These are phyloP conservation scores for Epistrophella euchroma DNA, from an alignment of 2,888 invertebrate species.

Conservation along the genomic window DNA sequence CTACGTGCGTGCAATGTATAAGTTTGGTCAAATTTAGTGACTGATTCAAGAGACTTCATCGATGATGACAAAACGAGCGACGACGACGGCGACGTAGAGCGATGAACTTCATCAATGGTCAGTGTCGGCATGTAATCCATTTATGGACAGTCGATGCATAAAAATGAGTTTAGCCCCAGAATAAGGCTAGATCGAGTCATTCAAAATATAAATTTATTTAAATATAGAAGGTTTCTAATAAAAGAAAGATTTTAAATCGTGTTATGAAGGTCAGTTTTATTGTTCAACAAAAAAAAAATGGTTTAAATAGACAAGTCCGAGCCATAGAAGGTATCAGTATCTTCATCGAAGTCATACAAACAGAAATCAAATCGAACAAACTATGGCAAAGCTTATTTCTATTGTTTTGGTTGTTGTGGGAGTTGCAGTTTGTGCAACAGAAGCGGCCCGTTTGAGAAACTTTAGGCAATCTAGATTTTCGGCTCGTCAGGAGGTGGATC, in stretches of 20 bases:
- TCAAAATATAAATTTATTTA: neutral
- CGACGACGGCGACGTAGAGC: neutral
- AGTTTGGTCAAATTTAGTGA: conserved; percentile 55
- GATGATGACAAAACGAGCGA: neutral
- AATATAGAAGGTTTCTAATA: conserved; percentile 47
- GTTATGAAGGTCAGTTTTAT: conserved; percentile 7
- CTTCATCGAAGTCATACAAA: conserved; percentile 38
- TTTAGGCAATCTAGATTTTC: conserved; percentile 37
- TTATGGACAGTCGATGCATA: conserved; percentile 44
- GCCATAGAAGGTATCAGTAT: conserved; percentile 41
- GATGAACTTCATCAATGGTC: conserved; percentile 65
- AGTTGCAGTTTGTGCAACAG: conserved; percentile 34
- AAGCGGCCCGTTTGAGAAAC: conserved; percentile 51
- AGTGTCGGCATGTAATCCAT: conserved; percentile 40
- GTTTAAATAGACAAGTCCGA: conserved; percentile 62
- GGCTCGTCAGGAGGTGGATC: conserved; percentile 51
- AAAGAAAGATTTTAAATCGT: conserved; percentile 10
- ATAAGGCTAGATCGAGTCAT: conserved; percentile 3
- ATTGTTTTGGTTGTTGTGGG: conserved; percentile 29
- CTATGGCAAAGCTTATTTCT: conserved; percentile 56
- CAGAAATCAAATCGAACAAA: conserved; percentile 20
- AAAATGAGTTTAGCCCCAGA: conserved; percentile 28
- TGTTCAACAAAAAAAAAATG: conserved; percentile 12
- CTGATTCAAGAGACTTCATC: conserved; percentile 15
- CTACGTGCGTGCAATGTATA: conserved; percentile 63